Conservation (phyloP, 1,140 invertebrate genomes). For the Saxidomus purpurata region DNA sequence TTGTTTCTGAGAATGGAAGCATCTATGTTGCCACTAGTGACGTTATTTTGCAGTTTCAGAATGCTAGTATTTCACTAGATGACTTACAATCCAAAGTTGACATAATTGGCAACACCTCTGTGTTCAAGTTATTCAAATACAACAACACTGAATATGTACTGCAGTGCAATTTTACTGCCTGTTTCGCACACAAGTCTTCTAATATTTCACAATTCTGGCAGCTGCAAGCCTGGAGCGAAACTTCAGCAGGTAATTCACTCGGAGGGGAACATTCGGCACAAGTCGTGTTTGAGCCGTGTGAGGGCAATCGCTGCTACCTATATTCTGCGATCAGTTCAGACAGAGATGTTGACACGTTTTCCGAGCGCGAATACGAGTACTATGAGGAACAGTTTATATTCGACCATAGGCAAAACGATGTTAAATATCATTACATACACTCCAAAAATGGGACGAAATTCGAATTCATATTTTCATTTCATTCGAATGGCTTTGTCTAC, state of each 20-base stretch:
- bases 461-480: conserved; percentile 18
- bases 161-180: background rate
- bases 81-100: background rate
- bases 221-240: background rate
- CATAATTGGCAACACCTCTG: background rate
- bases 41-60: background rate
- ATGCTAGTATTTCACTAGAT: background rate
- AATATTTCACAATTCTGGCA: background rate
- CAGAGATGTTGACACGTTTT: background rate
- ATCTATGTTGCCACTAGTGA: background rate
- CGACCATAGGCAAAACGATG: background rate
- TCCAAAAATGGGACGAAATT: conserved; percentile 1
- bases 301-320: background rate
- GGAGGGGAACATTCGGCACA: background rate
- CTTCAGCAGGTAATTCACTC: background rate
- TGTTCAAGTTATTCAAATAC: background rate
- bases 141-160: background rate
- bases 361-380: background rate
- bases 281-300: background rate
- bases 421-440: conserved; percentile 60
- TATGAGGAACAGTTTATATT: background rate
- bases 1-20: background rate
- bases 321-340: background rate
- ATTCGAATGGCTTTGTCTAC: conserved; percentile 1
- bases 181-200: background rate